Evolutionary conservation across 2,113 vertebrate genomes (phyloP), one percentile per base, ranked within the genome.

Genomic region (Ploceus nigricollis): DNA sequence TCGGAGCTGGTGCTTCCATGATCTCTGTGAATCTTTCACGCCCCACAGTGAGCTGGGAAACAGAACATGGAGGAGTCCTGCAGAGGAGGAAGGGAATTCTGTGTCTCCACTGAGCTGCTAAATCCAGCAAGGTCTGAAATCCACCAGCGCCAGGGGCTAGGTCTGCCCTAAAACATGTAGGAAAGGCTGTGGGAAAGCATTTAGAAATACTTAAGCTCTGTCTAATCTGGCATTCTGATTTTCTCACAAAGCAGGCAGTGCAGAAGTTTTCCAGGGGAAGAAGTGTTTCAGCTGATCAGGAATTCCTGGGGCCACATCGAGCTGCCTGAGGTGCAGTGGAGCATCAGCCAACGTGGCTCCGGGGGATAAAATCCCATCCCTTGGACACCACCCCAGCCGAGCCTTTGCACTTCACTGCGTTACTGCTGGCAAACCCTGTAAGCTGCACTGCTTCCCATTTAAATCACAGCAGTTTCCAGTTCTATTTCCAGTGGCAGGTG

Each of bases 391-490:
- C 24, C 10, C 31, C 51, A 12, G 1, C 63, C 6, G 6, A 56
- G 68, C 23, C 66, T 69, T 53, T 47, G 68, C 87, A 78, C 68
- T 56, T 73, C 58, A 10, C 31, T 20, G 40, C 48, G 0, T 44
- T 27, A 1, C 53, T 76, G 66, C 71, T 23, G 31, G 35, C 22
- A 17, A 54, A 37, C 12, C 44, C 9, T 37, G 53, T 13, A 9
- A 76, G 60, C 39, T 17, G 28, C 61, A 14, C 11, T 1, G 0
- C 11, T 17, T 70, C 53, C 42, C n/a, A 4, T 16, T 66, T 31
- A 27, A 61, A 75, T 50, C 73, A 35, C 0, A 0, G 9, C 77
- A 9, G 8, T 22, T 58, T 89, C 22, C 63, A 64, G 2, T 3
- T 16, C 23, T 76, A 24, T 39, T 82, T 53, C 27, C 71, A 72